Evolutionary conservation across 2,797 vertebrate genomes (phyloP), one percentile per base, ranked within the genome.

Genomic region (Hephaestus fuliginosus): DNA sequence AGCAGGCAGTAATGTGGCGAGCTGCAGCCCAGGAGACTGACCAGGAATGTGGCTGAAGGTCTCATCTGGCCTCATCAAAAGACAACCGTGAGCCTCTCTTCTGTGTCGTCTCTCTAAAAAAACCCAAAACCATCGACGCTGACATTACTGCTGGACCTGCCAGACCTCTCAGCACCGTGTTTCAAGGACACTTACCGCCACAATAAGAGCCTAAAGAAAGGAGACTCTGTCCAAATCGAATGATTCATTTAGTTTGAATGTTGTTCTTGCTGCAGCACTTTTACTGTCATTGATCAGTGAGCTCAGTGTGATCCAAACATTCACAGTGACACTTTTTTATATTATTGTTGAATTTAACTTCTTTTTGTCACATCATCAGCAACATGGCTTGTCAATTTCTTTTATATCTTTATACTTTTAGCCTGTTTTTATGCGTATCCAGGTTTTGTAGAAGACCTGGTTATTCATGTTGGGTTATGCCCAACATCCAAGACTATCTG

Each of bases 1-100:
- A 90, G 89, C 85, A 91, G 89, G 81, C 91, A 89, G 89, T 90
- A 86, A 91, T 92, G 94, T 92, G 93, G 93, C 72, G 76, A 82
- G 91, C 72, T 85, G 91, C 90, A 88, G 86, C 91, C 91, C 90
- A 55, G 90, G 87, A 93, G 90, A 88, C 86, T 58, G 72, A 82
- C 63, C 63, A 89, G 91, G 91, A 92, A 94, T 94, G 92, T 83
- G 81, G 81, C 89, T 76, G 81, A 87, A 93, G 83, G 82, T 86
- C 85, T 91, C 88, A 83, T 89, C 76, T 78, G 83, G 82, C 91
- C 90, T 86, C 91, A 88, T 92, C 90, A 93, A 93, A 93, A 80
- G 83, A 67, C 7, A 6, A 60, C 64, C 72, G 22, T 57, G 60
- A 78, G 66, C 46, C 74, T 76, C 66, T 51, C 71, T n/a, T 41